These are phyloP conservation scores for Trachelus tabidus DNA, from an alignment of 2,888 invertebrate genomes.

Conservation along the genomic window DNA sequence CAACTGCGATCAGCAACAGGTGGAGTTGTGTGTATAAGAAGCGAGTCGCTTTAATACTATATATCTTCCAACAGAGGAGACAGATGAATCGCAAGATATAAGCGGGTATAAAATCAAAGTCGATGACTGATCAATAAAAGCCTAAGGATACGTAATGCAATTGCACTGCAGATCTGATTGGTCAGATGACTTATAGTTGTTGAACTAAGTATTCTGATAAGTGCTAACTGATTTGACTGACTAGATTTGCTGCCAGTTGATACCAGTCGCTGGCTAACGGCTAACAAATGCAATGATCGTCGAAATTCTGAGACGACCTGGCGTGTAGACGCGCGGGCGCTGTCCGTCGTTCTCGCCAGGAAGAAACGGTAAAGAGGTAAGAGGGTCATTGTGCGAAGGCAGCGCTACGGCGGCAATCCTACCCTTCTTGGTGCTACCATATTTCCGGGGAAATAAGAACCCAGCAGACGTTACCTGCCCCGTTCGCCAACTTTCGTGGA, in stretches of 20 bases:
- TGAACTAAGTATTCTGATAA: background rate
- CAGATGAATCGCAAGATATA: slow-evolving; percentile 10
- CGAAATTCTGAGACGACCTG: slow-evolving; percentile 46
- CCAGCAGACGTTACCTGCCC: background rate
- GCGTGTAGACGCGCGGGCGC: slow-evolving; percentile 43
- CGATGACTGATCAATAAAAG: slow-evolving; percentile 3
- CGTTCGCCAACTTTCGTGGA: background rate
- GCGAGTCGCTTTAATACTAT: slow-evolving; percentile 13
- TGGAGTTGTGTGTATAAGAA: slow-evolving; percentile 28
- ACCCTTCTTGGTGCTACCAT: background rate
- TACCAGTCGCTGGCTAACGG: slow-evolving; percentile 40
- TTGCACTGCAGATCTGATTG: background rate
- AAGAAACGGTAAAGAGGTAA: slow-evolving; percentile 48
- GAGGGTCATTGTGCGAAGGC: slow-evolving; percentile 38
- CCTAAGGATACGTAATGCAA: background rate
- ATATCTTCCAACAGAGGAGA: background rate
- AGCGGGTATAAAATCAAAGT: slow-evolving; percentile 9
- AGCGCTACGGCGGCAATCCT: slow-evolving; percentile 2
- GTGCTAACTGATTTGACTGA: background rate
- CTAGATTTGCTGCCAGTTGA: background rate
- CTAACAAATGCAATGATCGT: slow-evolving; percentile 57
- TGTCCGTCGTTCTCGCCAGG: slow-evolving; percentile 53
- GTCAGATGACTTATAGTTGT: background rate
- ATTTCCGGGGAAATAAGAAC: background rate
- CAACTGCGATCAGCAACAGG: slow-evolving; percentile 30